phyloP scores from a whole-genome alignment of 2,888 invertebrate genomes.

The Agonopterix alstromeriana region DNA sequence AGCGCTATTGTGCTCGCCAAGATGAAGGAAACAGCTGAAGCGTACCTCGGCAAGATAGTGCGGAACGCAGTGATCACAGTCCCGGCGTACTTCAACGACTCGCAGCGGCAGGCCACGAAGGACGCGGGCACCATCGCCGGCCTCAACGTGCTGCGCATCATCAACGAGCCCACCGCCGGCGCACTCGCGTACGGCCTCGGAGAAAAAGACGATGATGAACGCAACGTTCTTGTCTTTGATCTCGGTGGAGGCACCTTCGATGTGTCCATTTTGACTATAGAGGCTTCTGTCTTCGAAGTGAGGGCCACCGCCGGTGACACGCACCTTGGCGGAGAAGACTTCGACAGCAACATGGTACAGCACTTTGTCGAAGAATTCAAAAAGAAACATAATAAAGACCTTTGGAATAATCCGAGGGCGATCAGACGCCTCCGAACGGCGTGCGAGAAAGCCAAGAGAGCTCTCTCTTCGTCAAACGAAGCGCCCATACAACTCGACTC shows the following conservation, averaged over 20 bases:
- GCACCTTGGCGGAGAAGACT: conserved; percentile 81
- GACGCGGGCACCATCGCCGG: conserved; percentile 83
- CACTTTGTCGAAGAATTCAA: conserved; percentile 80
- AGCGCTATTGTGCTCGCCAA: conserved; percentile 79
- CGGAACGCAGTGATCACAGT: conserved; percentile 84
- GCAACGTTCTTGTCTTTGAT: conserved; percentile 74
- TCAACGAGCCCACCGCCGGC: conserved; percentile 85
- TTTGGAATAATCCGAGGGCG: conserved; percentile 77
- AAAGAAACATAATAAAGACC: conserved; percentile 79
- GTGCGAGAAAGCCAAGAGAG: conserved; percentile 83
- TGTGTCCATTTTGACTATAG: conserved; percentile 87
- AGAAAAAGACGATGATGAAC: conserved; percentile 75
- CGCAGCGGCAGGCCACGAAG: conserved; percentile 82
- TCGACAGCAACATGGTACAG: conserved; percentile 51
- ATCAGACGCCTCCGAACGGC: conserved; percentile 80
- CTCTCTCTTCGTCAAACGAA: conserved; percentile 82
- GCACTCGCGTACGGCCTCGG: conserved; percentile 80
- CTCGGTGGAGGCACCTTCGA: conserved; percentile 81
- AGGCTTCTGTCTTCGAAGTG: conserved; percentile 84
- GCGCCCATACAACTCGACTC: conserved; percentile 83
- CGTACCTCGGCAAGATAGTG: conserved; percentile 77
- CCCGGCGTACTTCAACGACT: conserved; percentile 83
- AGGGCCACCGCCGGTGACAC: conserved; percentile 87
- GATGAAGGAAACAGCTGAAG: conserved; percentile 74
- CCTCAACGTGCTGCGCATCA: conserved; percentile 83